Base-by-base conservation (phyloP, 2,113 vertebrate species). In the Hassar affinis region DNA sequence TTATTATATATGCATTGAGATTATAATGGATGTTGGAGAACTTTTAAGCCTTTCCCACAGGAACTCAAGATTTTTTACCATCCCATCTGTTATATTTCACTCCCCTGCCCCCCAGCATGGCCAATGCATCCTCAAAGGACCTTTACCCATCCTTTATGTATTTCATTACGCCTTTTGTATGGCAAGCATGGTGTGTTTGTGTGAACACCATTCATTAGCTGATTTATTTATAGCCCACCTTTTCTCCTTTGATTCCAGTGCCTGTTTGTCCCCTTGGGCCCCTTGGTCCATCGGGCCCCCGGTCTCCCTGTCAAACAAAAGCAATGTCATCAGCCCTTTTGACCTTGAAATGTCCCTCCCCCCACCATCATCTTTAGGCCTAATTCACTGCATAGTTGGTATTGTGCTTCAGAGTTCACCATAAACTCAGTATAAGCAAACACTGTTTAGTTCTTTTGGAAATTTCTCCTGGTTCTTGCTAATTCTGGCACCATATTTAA, bases 171-270 rank as follows among this genome's bases (percentile, higher is more conserved):
- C 78, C 85, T 84, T 92, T 89, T 93, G 88, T 87, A 86, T 81
- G 85, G 69, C 54, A 80, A 84, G n/a, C 88, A 88, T 79, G 88
- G 59, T 49, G 17, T 56, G 81, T 86, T 87, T 78, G 80, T 79
- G 47, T 87, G 77, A 61, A 85, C n/a, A 66, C 22, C 35, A 72
- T 89, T 88, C 90, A 87, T 45, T 77, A 68, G 20, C 81, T 90
- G 76, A 74, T 78, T 35, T 84, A 90, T 93, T 93, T 94, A 93
- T 61, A 88, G 86, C 93, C 92, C 68, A 96, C 97, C 95, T 92
- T 96, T 88, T 97, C 95, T 92, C 96, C 96, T 93, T 97, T 96
- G 89, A 94, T 95, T 91, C 95, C 93, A 81, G 85, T 89, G 49
- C 96, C 96, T 89, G 95, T 91, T 89, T 94, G 94, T 87, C 96